Conservation (phyloP, 2,797 vertebrate species). For the Hyperoplus lanceolatus region DNA sequence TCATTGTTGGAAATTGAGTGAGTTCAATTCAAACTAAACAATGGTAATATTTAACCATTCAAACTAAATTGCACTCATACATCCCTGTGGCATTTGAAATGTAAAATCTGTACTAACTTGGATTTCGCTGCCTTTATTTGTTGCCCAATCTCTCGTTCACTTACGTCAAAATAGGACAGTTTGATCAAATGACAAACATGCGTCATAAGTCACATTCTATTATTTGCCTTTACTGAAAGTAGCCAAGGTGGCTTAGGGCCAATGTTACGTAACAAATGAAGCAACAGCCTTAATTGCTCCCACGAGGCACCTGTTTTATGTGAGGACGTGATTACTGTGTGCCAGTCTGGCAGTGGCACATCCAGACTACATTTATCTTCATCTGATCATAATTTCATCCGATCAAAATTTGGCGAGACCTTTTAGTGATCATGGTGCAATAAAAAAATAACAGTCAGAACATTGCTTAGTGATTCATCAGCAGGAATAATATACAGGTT, state of each 20-base stretch:
- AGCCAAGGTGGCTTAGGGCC: slow-evolving; percentile 39
- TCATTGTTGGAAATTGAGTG: neutral
- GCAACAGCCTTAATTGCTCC: slow-evolving; percentile 13
- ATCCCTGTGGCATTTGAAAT: neutral
- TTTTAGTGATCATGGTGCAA: slow-evolving; percentile 3
- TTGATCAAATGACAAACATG: slow-evolving; percentile 14
- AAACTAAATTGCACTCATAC: neutral
- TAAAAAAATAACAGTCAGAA: slow-evolving; percentile 26
- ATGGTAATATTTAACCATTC: neutral
- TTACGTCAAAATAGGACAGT: neutral
- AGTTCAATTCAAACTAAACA: neutral
- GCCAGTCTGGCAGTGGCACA: neutral
- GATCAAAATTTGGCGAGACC: neutral
- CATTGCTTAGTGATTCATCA: slow-evolving; percentile 15
- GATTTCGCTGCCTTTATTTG: neutral
- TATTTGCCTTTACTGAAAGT: slow-evolving; percentile 34
- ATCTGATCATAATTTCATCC: neutral
- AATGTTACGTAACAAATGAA: slow-evolving; percentile 52
- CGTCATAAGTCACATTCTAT: slow-evolving; percentile 22
- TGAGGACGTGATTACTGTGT: slow-evolving; percentile 18
- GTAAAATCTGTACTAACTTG: neutral
- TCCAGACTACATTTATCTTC: slow-evolving; percentile 8
- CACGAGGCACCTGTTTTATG: slow-evolving; percentile 35
- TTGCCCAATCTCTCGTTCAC: neutral
- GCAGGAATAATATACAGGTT: neutral